Evolutionary conservation across 1,140 invertebrate genomes (phyloP).

Genomic region (Gonioctena quinquepunctata): DNA sequence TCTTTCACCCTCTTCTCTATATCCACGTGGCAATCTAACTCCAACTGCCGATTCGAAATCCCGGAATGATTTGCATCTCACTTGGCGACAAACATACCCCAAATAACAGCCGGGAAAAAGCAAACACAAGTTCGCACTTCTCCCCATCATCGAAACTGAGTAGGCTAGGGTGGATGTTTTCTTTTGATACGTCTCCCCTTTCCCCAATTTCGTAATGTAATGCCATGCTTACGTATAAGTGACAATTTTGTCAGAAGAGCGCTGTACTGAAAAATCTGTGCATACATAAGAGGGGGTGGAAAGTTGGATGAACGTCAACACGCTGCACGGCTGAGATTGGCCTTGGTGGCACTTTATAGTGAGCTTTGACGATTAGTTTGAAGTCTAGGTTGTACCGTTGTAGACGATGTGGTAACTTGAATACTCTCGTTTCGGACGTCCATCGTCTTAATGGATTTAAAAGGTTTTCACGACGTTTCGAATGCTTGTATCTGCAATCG

Average conservation of each 20-base stretch:
- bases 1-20: no score
- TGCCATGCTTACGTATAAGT: background rate
- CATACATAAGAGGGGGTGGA: background rate
- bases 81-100: background rate
- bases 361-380: background rate
- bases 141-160: background rate
- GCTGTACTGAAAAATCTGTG: background rate
- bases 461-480: no score
- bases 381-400: no score
- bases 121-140: background rate
- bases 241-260: background rate
- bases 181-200: background rate
- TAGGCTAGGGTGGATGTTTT: background rate
- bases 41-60: constrained; percentile 1
- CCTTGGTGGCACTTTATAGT: background rate
- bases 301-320: background rate
- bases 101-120: background rate
- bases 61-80: constrained; percentile 1
- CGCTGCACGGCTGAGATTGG: background rate
- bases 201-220: background rate
- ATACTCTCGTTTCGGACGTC: no score
- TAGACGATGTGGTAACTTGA: no score
- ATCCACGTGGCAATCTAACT: background rate
- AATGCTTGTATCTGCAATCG: no score
- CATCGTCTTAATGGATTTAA: no score